Evolutionary conservation across 2,797 vertebrate species (phyloP).

Genomic region (Siniperca scherzeri): DNA sequence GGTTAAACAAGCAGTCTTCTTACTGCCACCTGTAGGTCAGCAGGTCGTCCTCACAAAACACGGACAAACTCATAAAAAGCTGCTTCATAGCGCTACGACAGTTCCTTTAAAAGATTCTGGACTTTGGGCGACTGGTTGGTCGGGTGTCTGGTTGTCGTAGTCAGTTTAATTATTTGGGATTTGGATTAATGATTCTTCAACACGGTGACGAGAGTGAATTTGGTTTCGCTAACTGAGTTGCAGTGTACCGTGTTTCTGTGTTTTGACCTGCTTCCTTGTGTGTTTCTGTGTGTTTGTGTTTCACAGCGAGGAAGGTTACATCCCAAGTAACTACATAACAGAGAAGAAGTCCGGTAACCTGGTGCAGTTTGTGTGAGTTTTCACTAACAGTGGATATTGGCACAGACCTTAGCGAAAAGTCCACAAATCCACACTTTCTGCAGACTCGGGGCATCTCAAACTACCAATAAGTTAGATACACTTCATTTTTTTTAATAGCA

Average conservation of each 20-base stretch:
- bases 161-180: background rate
- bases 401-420: too few species aligned
- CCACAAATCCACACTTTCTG: background rate
- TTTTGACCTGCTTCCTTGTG: background rate
- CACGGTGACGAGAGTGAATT: background rate
- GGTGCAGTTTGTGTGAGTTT: constrained; percentile 92
- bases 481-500: background rate
- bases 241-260: background rate
- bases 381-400: background rate
- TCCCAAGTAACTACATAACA: constrained; percentile 95
- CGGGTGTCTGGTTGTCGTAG: too few species aligned
- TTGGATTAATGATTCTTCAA: background rate
- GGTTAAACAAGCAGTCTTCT: too few species aligned
- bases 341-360: constrained; percentile 91
- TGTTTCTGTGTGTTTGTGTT: constrained; percentile 55
- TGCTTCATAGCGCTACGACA: too few species aligned
- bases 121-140: too few species aligned
- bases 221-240: background rate
- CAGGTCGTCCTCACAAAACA: background rate
- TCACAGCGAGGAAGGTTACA: constrained; percentile 92
- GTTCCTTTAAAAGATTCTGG: too few species aligned
- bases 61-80: too few species aligned
- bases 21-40: background rate
- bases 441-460: background rate
- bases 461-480: background rate